Conservation (phyloP, 1,140 invertebrate genomes). For the Musca vetustissima region DNA sequence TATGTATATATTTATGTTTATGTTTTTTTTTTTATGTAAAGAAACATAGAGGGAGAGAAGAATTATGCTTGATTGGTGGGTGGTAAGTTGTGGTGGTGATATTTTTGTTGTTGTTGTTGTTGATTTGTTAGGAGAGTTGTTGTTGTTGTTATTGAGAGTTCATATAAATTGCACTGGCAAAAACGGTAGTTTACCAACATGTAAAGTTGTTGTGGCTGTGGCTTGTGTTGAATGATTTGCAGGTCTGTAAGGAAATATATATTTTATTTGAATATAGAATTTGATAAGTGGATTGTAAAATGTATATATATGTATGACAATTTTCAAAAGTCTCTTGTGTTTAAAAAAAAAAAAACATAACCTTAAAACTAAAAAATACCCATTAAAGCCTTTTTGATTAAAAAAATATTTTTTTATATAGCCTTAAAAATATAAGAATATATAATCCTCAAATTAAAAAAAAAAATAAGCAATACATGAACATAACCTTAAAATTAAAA, state of each 20-base stretch:
- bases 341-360: not conserved
- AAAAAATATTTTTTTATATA: too few relatives aligned
- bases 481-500: too few relatives aligned
- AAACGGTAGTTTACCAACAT: slow-evolving; percentile 52
- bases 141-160: slow-evolving; percentile 21
- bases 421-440: too few relatives aligned
- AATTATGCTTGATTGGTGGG: too few relatives aligned
- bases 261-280: slow-evolving; percentile 13
- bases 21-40: too few relatives aligned
- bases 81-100: slow-evolving; percentile 4
- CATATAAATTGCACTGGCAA: slow-evolving; percentile 53
- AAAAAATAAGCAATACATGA: too few relatives aligned
- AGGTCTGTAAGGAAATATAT: slow-evolving; percentile 50
- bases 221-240: slow-evolving; percentile 43
- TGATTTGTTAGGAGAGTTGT: slow-evolving; percentile 1
- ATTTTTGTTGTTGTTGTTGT: slow-evolving; percentile 12
- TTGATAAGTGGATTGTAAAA: too few relatives aligned
- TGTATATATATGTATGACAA: not conserved
- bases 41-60: too few relatives aligned
- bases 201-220: slow-evolving; percentile 31
- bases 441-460: too few relatives aligned
- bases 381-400: too few relatives aligned
- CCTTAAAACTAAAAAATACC: too few relatives aligned
- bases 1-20: too few relatives aligned
- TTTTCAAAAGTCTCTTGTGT: not conserved